Evolutionary conservation across 2,888 invertebrate genomes (phyloP).

Genomic region (Pyrrhia umbra): DNA sequence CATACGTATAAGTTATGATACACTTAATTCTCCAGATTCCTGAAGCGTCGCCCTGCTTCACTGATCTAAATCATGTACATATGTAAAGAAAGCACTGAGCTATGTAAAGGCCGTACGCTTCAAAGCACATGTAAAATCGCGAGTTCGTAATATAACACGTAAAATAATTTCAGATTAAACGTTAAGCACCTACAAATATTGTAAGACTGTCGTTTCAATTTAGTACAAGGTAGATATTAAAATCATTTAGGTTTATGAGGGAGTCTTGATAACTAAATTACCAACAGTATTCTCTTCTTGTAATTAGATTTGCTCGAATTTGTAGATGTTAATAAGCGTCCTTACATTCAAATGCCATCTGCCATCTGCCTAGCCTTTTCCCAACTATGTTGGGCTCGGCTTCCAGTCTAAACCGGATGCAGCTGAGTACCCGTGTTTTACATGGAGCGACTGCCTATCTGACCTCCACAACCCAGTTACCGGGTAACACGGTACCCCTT

Average conservation of each 20-base stretch:
- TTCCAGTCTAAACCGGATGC: too few relatives aligned
- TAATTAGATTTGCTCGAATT: conserved; percentile 49
- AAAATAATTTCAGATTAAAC: conserved; percentile 12
- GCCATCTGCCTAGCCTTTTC: too few relatives aligned
- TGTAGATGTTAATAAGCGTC: conserved; percentile 30
- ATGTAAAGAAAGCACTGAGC: conserved; percentile 37
- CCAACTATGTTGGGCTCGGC: too few relatives aligned
- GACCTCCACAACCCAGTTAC: too few relatives aligned
- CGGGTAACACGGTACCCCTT: too few relatives aligned
- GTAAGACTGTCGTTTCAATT: conserved; percentile 21
- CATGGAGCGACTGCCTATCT: too few relatives aligned
- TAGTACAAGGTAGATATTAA: conserved; percentile 39
- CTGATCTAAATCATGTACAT: conserved; percentile 50
- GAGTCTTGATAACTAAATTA: conserved; percentile 43
- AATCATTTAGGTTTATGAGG: conserved; percentile 37
- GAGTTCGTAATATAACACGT: conserved; percentile 1
- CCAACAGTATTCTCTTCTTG: conserved; percentile 23
- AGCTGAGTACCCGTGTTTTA: too few relatives aligned
- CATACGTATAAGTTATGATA: conserved; percentile 8
- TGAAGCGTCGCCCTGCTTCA: conserved; percentile 32
- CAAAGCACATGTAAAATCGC: conserved; percentile 26
- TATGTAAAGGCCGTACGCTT: conserved; percentile 36
- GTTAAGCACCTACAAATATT: conserved; percentile 19
- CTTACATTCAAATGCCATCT: conserved; percentile 7
- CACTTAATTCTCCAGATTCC: conserved; percentile 2